A percentile compares a stretch with the other conserved stretches of the same genome.
Evolutionary conservation across 2,113 vertebrate genomes (phyloP).

Genomic region (Labeo rohita): DNA sequence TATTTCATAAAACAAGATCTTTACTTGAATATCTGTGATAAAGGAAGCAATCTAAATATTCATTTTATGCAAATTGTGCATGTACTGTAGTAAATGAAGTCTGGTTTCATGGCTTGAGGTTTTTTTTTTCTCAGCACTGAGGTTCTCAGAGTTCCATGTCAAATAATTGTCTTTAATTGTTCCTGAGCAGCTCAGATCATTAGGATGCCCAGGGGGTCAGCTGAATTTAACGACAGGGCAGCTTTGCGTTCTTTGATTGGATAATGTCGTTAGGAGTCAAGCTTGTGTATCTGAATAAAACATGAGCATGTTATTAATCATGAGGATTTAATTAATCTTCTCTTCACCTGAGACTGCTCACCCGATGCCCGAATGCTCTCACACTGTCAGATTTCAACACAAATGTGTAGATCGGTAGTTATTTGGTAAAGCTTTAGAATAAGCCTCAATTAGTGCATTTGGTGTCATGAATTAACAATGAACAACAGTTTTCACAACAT

Average conservation of each 20-base stretch:
- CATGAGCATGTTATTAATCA: slow-evolving; percentile 18
- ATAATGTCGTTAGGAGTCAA: neutral
- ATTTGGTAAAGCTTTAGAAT: neutral
- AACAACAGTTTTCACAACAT: neutral
- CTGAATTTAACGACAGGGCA: neutral
- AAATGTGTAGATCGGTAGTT: neutral
- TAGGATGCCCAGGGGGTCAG: slow-evolving; percentile 1
- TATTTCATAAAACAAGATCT: slow-evolving; percentile 15
- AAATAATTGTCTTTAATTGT: slow-evolving; percentile 19
- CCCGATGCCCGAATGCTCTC: neutral
- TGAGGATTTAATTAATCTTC: slow-evolving; percentile 33
- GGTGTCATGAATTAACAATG: neutral
- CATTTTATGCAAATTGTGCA: neutral
- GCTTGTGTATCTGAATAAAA: slow-evolving; percentile 8
- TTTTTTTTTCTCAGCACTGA: neutral
- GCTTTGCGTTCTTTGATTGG: neutral
- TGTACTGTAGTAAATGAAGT: neutral
- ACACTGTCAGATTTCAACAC: neutral
- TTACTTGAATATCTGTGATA: neutral
- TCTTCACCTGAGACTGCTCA: slow-evolving; percentile 1
- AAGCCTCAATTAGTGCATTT: neutral
- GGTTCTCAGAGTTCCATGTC: neutral
- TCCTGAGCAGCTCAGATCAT: slow-evolving; percentile 12
- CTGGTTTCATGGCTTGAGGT: neutral
- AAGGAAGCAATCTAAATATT: slow-evolving; percentile 5